Conservation (phyloP, 2,113 vertebrate genomes). For the Mellivora capensis region DNA sequence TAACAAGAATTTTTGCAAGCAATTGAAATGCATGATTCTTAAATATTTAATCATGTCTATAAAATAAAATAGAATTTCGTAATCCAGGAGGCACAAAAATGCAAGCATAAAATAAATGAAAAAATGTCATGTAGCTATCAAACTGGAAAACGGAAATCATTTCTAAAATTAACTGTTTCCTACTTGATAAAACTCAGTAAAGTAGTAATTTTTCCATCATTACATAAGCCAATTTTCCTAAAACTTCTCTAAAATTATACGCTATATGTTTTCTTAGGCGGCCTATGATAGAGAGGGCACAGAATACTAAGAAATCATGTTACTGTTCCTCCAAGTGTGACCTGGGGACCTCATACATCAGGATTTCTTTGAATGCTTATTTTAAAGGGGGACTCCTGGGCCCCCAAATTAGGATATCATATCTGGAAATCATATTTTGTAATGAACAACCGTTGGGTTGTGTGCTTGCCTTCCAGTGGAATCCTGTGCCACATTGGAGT, state of each 20-base stretch:
- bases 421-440: background rate
- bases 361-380: background rate
- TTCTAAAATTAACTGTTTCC: constrained; percentile 1
- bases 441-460: accelerated
- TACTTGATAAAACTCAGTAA: background rate
- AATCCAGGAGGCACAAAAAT: background rate
- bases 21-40: background rate
- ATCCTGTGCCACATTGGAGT: background rate
- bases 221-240: background rate
- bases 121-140: background rate
- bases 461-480: background rate
- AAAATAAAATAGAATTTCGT: constrained; percentile 6
- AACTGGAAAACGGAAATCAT: background rate
- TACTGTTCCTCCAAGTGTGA: background rate
- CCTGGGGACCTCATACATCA: background rate
- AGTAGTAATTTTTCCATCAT: background rate
- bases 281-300: background rate
- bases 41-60: background rate
- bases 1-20: constrained; percentile 15
- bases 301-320: background rate
- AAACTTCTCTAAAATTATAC: background rate
- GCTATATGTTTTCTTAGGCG: background rate
- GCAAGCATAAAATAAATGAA: constrained; percentile 12
- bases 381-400: background rate
- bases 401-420: background rate